phyloP scores from a whole-genome alignment of 2,113 vertebrate species.

The Desmodus rotundus region DNA sequence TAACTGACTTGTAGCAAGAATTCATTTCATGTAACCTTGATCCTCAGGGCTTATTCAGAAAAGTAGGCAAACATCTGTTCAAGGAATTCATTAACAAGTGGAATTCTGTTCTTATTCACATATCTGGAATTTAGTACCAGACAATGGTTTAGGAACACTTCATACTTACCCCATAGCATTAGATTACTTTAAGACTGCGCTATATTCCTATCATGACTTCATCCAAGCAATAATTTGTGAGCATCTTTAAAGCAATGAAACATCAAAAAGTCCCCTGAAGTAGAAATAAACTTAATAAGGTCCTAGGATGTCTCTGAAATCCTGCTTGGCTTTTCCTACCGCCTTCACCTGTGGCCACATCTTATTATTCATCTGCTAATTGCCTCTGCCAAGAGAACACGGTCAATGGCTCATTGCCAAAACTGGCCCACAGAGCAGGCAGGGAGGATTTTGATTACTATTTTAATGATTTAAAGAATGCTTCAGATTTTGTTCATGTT shows the following conservation, averaged over 20 bases:
- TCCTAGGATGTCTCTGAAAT: slow-evolving; percentile 66
- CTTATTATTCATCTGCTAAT: slow-evolving; percentile 78
- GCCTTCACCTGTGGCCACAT: slow-evolving; percentile 43
- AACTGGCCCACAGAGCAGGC: slow-evolving; percentile 44
- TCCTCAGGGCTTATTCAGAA: background rate
- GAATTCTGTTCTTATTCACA: background rate
- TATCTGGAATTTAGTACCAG: background rate
- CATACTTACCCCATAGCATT: background rate
- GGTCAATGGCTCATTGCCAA: slow-evolving; percentile 62
- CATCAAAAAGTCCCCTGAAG: slow-evolving; percentile 52
- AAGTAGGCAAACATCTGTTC: background rate
- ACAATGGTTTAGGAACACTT: background rate
- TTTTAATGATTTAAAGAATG: slow-evolving; percentile 71
- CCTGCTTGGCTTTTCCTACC: slow-evolving; percentile 67
- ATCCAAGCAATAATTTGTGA: slow-evolving; percentile 26
- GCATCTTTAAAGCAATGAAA: slow-evolving; percentile 57
- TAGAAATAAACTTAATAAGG: slow-evolving; percentile 77
- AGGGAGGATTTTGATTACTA: slow-evolving; percentile 61
- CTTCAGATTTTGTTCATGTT: slow-evolving; percentile 64
- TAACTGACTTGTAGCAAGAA: background rate
- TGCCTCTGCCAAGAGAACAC: slow-evolving; percentile 45
- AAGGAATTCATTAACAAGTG: background rate
- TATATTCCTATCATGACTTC: slow-evolving; percentile 20
- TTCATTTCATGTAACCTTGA: background rate
- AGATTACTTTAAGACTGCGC: accelerated